Evolutionary conservation across 2,113 vertebrate species (phyloP), one percentile per base, ranked within the genome.

Genomic region (Camelus dromedarius): DNA sequence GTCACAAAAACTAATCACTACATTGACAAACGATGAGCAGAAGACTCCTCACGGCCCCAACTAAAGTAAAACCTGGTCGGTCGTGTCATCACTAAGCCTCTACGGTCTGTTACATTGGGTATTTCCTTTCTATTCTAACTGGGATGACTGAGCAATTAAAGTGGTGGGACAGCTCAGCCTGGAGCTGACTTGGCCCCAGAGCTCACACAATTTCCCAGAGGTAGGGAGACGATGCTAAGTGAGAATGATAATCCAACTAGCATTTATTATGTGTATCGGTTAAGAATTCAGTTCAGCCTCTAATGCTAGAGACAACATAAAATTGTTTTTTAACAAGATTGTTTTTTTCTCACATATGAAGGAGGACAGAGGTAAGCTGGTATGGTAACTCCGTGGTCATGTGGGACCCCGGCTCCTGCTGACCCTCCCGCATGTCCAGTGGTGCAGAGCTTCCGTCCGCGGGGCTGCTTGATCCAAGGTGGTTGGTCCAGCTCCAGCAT

Each of bases 61-160:
- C 19, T 24, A 52, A 67, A 48, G n/a, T 56, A 30, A 79, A 60
- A 54, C 19, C 20, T 32, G 7, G 20, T 50, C 38, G 1, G 1
- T 32, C 1, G 20, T 0, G 6, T 24, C 70, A 15, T 3, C 28
- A 0, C 0, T 12, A 38, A 18, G 18, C 42, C 52, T 28, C 73
- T n/a, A 5, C 20, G 38, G 66, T 70, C 9, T 16, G 20, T 32
- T 24, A 3, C 46, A 35, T 6, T 5, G 75, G 38, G 6, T 2
- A 0, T 6, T 14, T 86, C 48, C 12, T 90, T 35, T 13, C 30
- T 58, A 0, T 38, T 64, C 92, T 72, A 54, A 19, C 26, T 7
- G 22, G 62, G 72, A 42, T 6, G 19, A 38, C 30, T 67, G 20
- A 48, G 35, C 18, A 60, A 46, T 86, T 35, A 9, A 83, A 28